A percentile compares a stretch with the other conserved stretches of the same genome.
These are phyloP conservation scores for Onchidella celtica DNA, from an alignment of 2,888 invertebrate species.

Conservation along the genomic window DNA sequence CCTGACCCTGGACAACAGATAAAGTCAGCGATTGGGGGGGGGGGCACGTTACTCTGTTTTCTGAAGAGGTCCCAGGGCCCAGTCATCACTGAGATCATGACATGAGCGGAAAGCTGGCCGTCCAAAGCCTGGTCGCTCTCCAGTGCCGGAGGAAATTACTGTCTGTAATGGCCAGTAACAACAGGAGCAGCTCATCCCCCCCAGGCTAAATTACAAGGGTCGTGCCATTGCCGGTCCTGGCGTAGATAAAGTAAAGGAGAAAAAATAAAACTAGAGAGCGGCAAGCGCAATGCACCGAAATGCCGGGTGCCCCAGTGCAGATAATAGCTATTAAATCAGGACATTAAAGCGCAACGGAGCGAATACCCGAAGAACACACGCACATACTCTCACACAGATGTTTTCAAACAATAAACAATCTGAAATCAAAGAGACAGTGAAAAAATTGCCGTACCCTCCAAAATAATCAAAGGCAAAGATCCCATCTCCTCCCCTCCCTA, in stretches of 20 bases:
- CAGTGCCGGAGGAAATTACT: constrained; percentile 32
- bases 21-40: constrained; percentile 8
- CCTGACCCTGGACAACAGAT: constrained; percentile 42
- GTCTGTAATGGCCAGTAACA: constrained; percentile 37
- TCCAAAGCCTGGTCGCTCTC: background rate
- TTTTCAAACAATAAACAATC: too few species aligned
- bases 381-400: too few species aligned
- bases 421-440: too few species aligned
- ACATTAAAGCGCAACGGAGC: too few species aligned
- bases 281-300: too few species aligned
- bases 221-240: background rate
- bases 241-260: background rate
- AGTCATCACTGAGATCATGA: constrained; percentile 24
- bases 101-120: constrained; percentile 19
- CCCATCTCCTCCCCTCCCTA: too few species aligned
- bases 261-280: too few species aligned
- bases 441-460: too few species aligned
- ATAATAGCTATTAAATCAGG: too few species aligned
- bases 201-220: constrained; percentile 4
- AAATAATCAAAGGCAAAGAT: too few species aligned
- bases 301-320: background rate
- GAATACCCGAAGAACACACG: too few species aligned
- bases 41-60: constrained; percentile 28
- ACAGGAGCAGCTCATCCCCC: constrained; percentile 17
- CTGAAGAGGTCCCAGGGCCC: background rate